Percentiles rank a stretch among this genome's conserved stretches.
Evolutionary conservation across 2,888 invertebrate species (phyloP).

Genomic region (Himalopsyche kuldschensis): DNA sequence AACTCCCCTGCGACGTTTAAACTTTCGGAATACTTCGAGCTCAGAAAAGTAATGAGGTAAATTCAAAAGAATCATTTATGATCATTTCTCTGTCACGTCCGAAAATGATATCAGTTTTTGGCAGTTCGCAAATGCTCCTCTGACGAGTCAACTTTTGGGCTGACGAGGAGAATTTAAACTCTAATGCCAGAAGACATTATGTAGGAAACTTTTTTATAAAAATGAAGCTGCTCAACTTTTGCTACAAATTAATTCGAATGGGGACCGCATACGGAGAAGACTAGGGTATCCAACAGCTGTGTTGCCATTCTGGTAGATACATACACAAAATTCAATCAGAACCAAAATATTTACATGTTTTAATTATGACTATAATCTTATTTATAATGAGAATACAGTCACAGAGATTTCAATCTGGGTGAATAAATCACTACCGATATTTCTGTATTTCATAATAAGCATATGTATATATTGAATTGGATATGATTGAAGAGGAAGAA

Average conservation of each 20-base stretch:
- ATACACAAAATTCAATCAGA: too few relatives aligned
- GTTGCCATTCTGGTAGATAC: neutral
- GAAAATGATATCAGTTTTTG: neutral
- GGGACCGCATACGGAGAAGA: slow-evolving; percentile 13
- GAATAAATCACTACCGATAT: too few relatives aligned
- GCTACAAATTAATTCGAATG: slow-evolving; percentile 32
- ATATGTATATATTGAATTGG: too few relatives aligned
- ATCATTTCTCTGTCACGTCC: neutral
- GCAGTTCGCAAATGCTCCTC: neutral
- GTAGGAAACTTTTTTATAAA: slow-evolving; percentile 5
- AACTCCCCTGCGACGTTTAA: neutral
- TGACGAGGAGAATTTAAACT: neutral
- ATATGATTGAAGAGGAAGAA: too few relatives aligned
- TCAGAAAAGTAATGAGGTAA: neutral
- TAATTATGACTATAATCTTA: too few relatives aligned
- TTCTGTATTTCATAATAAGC: too few relatives aligned
- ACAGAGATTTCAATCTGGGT: too few relatives aligned
- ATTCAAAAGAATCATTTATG: neutral
- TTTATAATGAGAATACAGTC: too few relatives aligned
- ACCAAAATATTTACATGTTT: too few relatives aligned
- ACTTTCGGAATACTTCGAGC: neutral
- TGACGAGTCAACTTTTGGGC: neutral
- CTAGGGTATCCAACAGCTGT: neutral
- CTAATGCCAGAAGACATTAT: neutral
- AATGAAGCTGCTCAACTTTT: slow-evolving; percentile 8